Evolutionary conservation across 2,113 vertebrate genomes (phyloP).

Genomic region (Sorex araneus): DNA sequence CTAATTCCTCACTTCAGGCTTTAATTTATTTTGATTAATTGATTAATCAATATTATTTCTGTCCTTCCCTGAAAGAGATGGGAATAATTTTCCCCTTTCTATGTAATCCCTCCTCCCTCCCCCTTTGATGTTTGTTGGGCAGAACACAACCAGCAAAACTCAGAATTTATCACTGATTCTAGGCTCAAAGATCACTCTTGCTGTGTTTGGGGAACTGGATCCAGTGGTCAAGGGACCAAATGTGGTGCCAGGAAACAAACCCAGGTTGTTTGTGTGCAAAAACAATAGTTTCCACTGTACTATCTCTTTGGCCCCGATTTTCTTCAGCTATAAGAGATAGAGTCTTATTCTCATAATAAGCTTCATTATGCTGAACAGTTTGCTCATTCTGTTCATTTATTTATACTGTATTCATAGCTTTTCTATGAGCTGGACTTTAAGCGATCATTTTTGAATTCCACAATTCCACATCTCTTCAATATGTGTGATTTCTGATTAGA

Average conservation of each 20-base stretch:
- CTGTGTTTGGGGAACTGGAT: too few relatives aligned
- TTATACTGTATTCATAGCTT: background rate
- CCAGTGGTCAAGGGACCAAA: too few relatives aligned
- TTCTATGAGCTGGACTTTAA: background rate
- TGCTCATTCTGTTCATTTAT: background rate
- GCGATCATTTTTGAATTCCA: background rate
- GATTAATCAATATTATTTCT: constrained; percentile 41
- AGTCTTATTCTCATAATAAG: background rate
- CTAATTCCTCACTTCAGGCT: background rate
- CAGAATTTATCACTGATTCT: too few relatives aligned
- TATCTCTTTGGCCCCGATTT: background rate
- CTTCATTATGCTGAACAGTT: background rate
- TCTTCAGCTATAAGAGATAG: background rate
- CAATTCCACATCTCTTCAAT: background rate
- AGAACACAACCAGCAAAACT: too few relatives aligned
- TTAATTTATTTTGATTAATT: background rate
- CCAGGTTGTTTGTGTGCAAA: too few relatives aligned
- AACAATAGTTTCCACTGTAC: background rate
- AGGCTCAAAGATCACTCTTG: too few relatives aligned
- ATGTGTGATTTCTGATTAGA: background rate
- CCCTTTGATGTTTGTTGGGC: background rate
- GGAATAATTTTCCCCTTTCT: background rate
- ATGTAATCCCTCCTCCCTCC: background rate
- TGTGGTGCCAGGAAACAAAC: too few relatives aligned
- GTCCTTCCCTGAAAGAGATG: background rate